Percentiles rank a stretch among this genome's conserved stretches.
These are phyloP conservation scores for Cheirogaleus major DNA, from an alignment of 2,797 vertebrate species.

Conservation along the genomic window DNA sequence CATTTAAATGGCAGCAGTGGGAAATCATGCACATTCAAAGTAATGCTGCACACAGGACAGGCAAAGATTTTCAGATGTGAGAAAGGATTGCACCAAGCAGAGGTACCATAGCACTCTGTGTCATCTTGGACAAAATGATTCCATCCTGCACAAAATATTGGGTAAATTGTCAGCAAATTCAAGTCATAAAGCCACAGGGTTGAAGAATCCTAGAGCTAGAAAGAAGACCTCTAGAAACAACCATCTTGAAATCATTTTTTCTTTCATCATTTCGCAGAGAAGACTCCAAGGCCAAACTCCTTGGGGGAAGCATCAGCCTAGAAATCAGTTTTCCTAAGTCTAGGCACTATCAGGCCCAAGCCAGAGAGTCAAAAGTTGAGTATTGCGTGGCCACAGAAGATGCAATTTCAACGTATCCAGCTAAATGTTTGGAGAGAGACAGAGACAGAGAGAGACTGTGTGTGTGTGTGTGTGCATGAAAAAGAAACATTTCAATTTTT, in stretches of 20 bases:
- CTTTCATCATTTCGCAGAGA: not conserved
- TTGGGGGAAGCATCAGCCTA: not conserved
- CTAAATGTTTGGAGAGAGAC: not conserved
- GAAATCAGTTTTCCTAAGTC: not conserved
- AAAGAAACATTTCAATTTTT: not conserved
- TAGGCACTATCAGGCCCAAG: not conserved
- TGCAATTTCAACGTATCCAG: not conserved
- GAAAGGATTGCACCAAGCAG: not conserved
- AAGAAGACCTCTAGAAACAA: not conserved
- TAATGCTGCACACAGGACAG: accelerated
- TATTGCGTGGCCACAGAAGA: accelerated
- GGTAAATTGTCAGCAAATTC: not conserved
- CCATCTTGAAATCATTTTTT: not conserved
- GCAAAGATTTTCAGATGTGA: not conserved
- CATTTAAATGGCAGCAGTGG: constrained; percentile 12
- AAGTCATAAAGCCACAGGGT: not conserved
- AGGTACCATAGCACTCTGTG: not conserved
- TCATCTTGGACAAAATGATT: constrained; percentile 40
- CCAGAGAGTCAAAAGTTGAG: not conserved
- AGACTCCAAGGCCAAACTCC: not conserved
- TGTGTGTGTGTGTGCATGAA: too few relatives aligned
- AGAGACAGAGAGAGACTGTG: not conserved
- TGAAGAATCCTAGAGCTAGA: not conserved
- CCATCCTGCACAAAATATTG: not conserved
- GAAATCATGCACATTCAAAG: constrained; percentile 17